A percentile compares a stretch with the other conserved stretches of the same genome.
These are phyloP conservation scores for Micrastur ruficollis DNA, from an alignment of 2,797 vertebrate species.

Conservation along the genomic window DNA sequence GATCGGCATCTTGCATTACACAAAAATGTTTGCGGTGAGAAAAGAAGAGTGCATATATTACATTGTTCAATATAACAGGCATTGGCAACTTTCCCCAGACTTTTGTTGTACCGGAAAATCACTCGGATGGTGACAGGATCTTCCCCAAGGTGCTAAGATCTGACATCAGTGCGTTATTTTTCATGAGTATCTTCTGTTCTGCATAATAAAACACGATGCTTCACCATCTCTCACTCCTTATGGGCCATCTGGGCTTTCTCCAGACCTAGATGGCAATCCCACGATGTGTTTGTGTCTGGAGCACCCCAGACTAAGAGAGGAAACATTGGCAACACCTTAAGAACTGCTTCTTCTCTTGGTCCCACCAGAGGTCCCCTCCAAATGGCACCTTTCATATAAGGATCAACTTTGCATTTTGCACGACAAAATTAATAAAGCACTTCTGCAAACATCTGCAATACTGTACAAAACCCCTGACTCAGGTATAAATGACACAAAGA, in stretches of 20 bases:
- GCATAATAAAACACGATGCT: not conserved
- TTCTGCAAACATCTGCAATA: not conserved
- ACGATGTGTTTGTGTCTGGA: fast-evolving
- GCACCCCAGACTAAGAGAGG: not conserved
- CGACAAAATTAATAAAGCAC: not conserved
- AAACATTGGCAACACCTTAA: not conserved
- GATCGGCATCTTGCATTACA: not conserved
- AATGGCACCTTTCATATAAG: not conserved
- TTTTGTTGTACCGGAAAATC: not conserved
- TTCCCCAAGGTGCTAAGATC: slow-evolving; percentile 18
- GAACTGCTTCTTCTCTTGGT: not conserved
- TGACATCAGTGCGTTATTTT: slow-evolving; percentile 14
- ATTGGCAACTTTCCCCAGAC: slow-evolving; percentile 5
- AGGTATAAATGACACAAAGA: not conserved
- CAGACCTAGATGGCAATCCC: not conserved
- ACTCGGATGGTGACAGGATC: slow-evolving; percentile 36
- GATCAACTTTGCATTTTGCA: not conserved
- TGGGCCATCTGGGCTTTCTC: not conserved
- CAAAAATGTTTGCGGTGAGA: not conserved
- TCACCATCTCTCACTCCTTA: not conserved
- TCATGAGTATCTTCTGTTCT: not conserved
- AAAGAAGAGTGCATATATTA: not conserved
- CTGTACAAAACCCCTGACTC: fast-evolving
- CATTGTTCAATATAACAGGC: not conserved
- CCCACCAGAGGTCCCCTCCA: not conserved